Evolutionary conservation across 1,140 invertebrate genomes (phyloP), one percentile per base, ranked within the genome.

Genomic region (Colletes gigas): DNA sequence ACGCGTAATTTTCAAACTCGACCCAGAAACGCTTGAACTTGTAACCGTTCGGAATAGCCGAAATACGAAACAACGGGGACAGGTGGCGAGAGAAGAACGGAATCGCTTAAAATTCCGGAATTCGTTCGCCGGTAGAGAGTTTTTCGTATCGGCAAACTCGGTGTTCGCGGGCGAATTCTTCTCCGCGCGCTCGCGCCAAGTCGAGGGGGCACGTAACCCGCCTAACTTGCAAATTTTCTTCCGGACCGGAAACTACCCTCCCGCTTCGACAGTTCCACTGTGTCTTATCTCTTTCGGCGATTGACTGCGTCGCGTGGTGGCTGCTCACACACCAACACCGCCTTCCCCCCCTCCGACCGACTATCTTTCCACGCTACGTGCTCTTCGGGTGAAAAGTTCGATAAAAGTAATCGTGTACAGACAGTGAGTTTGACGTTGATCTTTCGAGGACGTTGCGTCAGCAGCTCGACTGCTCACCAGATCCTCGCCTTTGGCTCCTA

Each of bases 281-380:
- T 15, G 67, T 60, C 76, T 78, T 78, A 78, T 78, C 76, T 78
- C 50, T 78, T 54, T 72, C 30, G 59, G 59, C 76, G 76, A 78
- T 78, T 78, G 68, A 78, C 76, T 69, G 65, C 63, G 19, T n/a
- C 74, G 74, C 63, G 19, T n/a, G 65, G 74, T 41, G 74, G 68
- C 47, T 76, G 65, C 15, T 69, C 52, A 41, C 63, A 14, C 68
- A 21, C 62, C 30, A 67, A 55, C 44, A 47, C 39, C 30, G 10
- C 50, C 17, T n/a, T 4, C 30, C 30, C 30, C 30, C 30, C 30
- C 30, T 30, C 30, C 30, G 30, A 2, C 30, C 2, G 41, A 0
- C 44, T 78, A 71, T 71, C 57, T 72, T 63, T 21, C 44, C 3
- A 14, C 62, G 30, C 14, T 55, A 54, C 47, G 76, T 60, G 76